These are phyloP conservation scores for Halcyon smyrnensis DNA, from an alignment of 2,797 vertebrate genomes.

Conservation along the genomic window DNA sequence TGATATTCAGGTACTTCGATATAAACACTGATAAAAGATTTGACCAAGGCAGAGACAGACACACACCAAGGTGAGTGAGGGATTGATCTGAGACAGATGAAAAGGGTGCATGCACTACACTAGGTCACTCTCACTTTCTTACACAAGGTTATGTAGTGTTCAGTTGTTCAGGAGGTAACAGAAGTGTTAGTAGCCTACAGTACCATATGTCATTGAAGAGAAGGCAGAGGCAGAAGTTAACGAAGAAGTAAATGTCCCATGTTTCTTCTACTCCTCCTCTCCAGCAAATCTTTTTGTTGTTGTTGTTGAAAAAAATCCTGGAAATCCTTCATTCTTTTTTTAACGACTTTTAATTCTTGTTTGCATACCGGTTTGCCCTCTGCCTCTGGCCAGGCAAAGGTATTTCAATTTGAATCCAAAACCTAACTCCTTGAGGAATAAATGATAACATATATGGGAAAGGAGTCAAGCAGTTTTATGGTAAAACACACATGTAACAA, in stretches of 20 bases:
- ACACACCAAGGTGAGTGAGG: neutral
- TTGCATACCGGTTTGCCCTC: neutral
- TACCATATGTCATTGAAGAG: neutral
- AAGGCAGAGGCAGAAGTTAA: neutral
- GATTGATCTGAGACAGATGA: neutral
- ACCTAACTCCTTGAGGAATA: neutral
- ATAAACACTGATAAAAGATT: neutral
- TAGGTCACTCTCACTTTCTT: neutral
- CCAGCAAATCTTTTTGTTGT: neutral
- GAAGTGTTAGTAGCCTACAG: neutral
- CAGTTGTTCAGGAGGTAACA: neutral
- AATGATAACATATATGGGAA: neutral
- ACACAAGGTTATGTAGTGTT: neutral
- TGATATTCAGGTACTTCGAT: neutral
- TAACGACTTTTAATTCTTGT: neutral
- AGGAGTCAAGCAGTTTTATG: neutral
- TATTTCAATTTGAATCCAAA: neutral
- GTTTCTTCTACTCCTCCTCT: neutral
- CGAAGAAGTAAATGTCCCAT: neutral
- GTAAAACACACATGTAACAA: neutral
- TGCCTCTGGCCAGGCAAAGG: neutral
- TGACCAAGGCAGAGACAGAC: neutral
- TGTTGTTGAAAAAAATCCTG: neutral
- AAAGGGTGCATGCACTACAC: rapidly evolving
- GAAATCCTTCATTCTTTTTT: neutral